Evolutionary conservation across 2,113 vertebrate genomes (phyloP).

Genomic region (Jacana jacana): DNA sequence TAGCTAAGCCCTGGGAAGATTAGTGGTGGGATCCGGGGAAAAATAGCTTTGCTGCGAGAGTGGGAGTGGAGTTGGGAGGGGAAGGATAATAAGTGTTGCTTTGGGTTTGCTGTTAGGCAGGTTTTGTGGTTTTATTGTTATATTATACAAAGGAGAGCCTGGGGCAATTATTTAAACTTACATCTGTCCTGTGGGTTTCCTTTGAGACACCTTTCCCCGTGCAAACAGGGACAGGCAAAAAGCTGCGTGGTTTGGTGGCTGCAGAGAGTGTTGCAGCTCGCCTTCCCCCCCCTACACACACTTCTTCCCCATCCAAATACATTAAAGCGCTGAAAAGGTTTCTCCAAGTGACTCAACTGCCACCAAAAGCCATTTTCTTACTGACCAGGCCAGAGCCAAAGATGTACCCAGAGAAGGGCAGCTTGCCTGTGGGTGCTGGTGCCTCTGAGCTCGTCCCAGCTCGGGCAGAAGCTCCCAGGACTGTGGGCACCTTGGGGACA

Average conservation of each 20-base stretch:
- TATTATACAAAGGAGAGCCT: background rate
- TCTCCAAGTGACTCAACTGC: background rate
- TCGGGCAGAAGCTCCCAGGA: background rate
- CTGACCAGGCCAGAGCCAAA: rapidly evolving
- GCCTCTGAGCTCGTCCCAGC: rapidly evolving
- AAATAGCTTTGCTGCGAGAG: background rate
- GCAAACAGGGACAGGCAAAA: background rate
- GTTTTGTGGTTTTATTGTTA: background rate
- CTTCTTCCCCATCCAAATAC: too few relatives aligned
- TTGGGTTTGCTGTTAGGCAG: background rate
- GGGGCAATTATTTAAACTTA: background rate
- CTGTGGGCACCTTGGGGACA: rapidly evolving
- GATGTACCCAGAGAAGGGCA: background rate
- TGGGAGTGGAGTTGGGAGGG: background rate
- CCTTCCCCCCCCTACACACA: too few relatives aligned
- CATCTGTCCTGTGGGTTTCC: background rate
- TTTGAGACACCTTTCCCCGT: background rate
- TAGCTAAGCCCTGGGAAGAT: conserved; percentile 17
- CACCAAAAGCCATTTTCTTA: background rate
- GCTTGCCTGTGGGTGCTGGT: background rate
- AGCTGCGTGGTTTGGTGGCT: background rate
- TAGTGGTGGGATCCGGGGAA: background rate
- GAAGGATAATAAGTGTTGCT: background rate
- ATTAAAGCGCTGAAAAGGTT: background rate
- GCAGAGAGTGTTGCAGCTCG: background rate